Evolutionary conservation across 2,888 invertebrate genomes (phyloP).

Genomic region (Cephus sareptanus): DNA sequence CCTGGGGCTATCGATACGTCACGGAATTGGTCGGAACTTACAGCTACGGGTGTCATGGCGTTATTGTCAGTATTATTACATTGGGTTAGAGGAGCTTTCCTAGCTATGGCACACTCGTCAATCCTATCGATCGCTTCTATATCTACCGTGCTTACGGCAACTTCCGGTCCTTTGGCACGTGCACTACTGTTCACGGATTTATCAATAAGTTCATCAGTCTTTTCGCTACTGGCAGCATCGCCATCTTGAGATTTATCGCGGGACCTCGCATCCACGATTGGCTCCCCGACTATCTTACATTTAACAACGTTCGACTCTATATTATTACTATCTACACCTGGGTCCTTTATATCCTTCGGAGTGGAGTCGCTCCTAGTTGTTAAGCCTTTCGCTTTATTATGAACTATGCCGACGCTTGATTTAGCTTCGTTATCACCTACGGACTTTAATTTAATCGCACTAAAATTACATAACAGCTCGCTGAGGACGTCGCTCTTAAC

Average conservation of each 20-base stretch:
- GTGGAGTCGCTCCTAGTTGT: background rate
- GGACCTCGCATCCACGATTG: constrained; percentile 5
- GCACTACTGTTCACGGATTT: background rate
- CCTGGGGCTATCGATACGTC: constrained; percentile 54
- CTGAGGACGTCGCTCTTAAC: constrained; percentile 54
- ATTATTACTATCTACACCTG: constrained; percentile 14
- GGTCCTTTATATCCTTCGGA: background rate
- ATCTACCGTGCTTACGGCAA: background rate
- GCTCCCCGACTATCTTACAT: constrained; percentile 15
- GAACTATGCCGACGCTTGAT: background rate
- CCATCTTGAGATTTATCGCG: constrained; percentile 11
- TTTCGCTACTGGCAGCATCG: constrained; percentile 27
- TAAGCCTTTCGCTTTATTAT: background rate
- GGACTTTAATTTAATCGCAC: constrained; percentile 51
- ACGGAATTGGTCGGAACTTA: constrained; percentile 59
- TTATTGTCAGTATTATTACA: constrained; percentile 62
- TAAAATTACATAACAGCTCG: constrained; percentile 57
- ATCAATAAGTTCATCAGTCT: constrained; percentile 32
- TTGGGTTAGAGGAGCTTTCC: constrained; percentile 38
- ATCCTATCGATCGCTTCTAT: constrained; percentile 32
- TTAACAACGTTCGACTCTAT: constrained; percentile 18
- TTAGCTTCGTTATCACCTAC: constrained; percentile 24
- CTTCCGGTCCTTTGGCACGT: background rate
- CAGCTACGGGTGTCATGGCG: constrained; percentile 56
- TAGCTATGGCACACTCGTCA: constrained; percentile 59